Evolutionary conservation across 35 echinoderm and acorn worm genomes (phyloP), one percentile per base, ranked within the genome.

Genomic region (Apostichopus parvimensis): DNA sequence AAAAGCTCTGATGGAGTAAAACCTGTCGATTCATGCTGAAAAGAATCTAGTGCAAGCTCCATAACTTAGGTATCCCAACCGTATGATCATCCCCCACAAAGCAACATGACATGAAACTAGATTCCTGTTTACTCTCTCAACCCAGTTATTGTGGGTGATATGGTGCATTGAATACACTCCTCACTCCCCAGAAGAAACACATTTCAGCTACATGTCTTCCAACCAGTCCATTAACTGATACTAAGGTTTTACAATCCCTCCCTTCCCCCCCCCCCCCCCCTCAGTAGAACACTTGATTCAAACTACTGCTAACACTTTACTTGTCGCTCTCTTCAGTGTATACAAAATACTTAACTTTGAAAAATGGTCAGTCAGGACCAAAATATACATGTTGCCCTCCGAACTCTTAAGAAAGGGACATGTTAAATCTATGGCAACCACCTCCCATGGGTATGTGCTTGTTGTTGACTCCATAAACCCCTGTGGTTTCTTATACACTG

Each of bases 101-200:
- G 26, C 11, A 75, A 26, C 66, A 90, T 14, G 77, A 4, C 87
- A 90, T 90, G 15, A 25, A 25, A 90, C 71, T 8, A 90, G 45
- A 58, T 90, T 90, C 8, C 87, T 8, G 28, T 90, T 90, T 4
- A 90, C 87, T 18, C 64, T 71, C 15, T 90, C 64, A 13, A 90
- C 87, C 87, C 87, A 90, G 54, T 90, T 76, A 53, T 18, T 87
- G 84, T 64, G 60, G 84, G 60, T 87, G 84, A 87, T 87, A 87
- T 15, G 84, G 56, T 5, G 24, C 21, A 10, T 55, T 87, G 15
- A 66, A 87, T 34, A 87, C 56, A 10, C 24, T 9, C 56, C 62
- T 87, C 9, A 87, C 59, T 13, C 84, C 54, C 84, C 84, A 87
- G 6, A 61, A 65, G 84, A 10, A 1, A 87, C 84, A 87, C 23